A percentile compares a stretch with the other conserved stretches of the same genome.
phyloP scores from a whole-genome alignment of 2,797 vertebrate species.

The Distichodus sexfasciatus region DNA sequence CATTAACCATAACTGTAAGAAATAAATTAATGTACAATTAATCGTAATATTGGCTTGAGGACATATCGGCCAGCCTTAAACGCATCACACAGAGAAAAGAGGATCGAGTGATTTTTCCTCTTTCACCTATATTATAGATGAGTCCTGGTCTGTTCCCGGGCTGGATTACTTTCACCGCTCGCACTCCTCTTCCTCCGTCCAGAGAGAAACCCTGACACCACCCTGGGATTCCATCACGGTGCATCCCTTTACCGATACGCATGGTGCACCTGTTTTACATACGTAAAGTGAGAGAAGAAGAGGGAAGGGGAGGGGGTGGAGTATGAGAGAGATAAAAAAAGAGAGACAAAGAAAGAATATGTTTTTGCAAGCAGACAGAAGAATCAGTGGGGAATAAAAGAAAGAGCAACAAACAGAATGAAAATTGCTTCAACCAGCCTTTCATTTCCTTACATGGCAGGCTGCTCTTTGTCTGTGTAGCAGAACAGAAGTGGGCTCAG shows the following conservation, averaged over 20 bases:
- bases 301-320: too few species aligned
- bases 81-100: neutral
- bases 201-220: conserved; percentile 98
- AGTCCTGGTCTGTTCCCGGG: conserved; percentile 93
- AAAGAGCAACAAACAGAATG: neutral
- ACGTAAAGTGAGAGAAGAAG: neutral
- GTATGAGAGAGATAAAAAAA: too few species aligned
- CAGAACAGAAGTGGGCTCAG: conserved; percentile 94
- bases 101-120: conserved; percentile 42
- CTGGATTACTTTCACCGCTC: conserved; percentile 95
- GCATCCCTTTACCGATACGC: conserved; percentile 92
- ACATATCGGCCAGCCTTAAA: too few species aligned
- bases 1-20: too few species aligned
- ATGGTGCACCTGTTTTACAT: conserved; percentile 85
- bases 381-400: neutral
- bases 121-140: conserved; percentile 97
- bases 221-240: conserved; percentile 90
- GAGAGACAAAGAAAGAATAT: neutral
- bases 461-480: conserved; percentile 96
- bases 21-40: too few species aligned
- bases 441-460: conserved; percentile 82
- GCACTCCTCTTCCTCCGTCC: conserved; percentile 92
- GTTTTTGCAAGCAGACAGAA: neutral
- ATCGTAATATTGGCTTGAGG: too few species aligned
- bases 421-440: neutral